These are phyloP conservation scores for Eupithecia insigniata DNA, from an alignment of 2,888 invertebrate genomes.

Conservation along the genomic window DNA sequence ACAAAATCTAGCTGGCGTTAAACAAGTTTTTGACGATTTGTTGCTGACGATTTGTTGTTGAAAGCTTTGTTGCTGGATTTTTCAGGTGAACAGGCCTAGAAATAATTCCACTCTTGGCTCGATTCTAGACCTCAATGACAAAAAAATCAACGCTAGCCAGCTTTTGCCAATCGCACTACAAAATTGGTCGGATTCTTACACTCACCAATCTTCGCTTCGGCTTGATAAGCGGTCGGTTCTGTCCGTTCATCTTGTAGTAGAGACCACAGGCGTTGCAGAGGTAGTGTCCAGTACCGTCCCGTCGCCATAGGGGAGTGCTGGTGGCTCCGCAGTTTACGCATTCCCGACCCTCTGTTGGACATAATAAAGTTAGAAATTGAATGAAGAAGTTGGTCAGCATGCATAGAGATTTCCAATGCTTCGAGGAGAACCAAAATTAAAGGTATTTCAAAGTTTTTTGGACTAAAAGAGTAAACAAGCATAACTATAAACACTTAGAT, in stretches of 20 bases:
- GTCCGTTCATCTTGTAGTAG: slow-evolving; percentile 99
- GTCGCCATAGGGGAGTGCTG: slow-evolving; percentile 98
- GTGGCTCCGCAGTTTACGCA: slow-evolving; percentile 99
- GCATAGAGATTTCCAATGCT: slow-evolving; percentile 13
- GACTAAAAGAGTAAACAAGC: slow-evolving; percentile 3
- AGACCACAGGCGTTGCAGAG: slow-evolving; percentile 99
- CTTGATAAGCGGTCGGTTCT: slow-evolving; percentile 99
- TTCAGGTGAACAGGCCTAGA: not conserved
- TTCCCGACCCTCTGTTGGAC: slow-evolving; percentile 93
- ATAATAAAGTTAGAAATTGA: slow-evolving; percentile 41
- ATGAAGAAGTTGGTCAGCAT: not conserved
- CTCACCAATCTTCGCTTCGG: slow-evolving; percentile 99
- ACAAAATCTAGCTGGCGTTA: not conserved
- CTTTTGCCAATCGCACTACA: slow-evolving; percentile 32
- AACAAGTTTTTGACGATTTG: not conserved
- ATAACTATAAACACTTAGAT: not conserved
- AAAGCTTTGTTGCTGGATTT: not conserved
- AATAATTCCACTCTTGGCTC: not conserved
- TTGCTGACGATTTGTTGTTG: too few species aligned
- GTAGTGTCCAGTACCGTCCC: slow-evolving; percentile 99
- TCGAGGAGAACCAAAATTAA: not conserved
- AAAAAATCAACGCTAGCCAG: slow-evolving; percentile 2
- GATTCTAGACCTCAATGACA: not conserved
- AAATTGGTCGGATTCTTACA: slow-evolving; percentile 86
- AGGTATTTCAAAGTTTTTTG: not conserved